Evolutionary conservation across 2,113 vertebrate genomes (phyloP), one percentile per base, ranked within the genome.

Genomic region (Pholis gunnellus): DNA sequence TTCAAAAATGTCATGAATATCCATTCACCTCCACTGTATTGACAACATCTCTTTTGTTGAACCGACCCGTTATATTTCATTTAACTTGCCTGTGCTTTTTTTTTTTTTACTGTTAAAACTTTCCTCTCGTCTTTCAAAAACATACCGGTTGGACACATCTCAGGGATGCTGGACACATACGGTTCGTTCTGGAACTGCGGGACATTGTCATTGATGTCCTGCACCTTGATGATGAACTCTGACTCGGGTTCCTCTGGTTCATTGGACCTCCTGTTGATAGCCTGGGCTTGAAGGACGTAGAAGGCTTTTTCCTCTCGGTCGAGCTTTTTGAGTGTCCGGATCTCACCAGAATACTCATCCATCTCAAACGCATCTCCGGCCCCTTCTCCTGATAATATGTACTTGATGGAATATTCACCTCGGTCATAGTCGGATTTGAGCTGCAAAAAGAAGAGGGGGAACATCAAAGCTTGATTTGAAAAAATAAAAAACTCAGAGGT

Each of bases 71-170:
- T 56, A 27, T 25, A 0, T 64, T 2, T 7, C 5, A 50, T n/a
- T 25, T 0, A 22, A 20, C 2, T 15, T 73, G 27, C 8, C 8
- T 0, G 9, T 20, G 31, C 57, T 54, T 60, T 48, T 9, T 57
- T n/a, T 11, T 17, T 13, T 65, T 18, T 50, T 18, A 2, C 27
- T 14, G n/a, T 20, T 54, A 27, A 31, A 48, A 44, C n/a, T 34
- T 42, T 20, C 0, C 1, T 17, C 8, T 20, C 5, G 2, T 34
- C 27, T 52, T n/a, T 38, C 20, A 44, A 5, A 54, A 36, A 88
- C 94, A 2, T 97, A 99, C 98, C 98, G 59, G 91, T 92, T 78
- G 96, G 96, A 79, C 96, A 97, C 98, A 99, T 99, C 91, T 99
- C 98, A 2, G 97, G 96, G 85, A 99, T 94, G 81, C 92, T 95